Percentiles rank a stretch among this genome's conserved stretches.
Conservation (phyloP, 2,888 invertebrate genomes). For the Hypomecis punctinalis region DNA sequence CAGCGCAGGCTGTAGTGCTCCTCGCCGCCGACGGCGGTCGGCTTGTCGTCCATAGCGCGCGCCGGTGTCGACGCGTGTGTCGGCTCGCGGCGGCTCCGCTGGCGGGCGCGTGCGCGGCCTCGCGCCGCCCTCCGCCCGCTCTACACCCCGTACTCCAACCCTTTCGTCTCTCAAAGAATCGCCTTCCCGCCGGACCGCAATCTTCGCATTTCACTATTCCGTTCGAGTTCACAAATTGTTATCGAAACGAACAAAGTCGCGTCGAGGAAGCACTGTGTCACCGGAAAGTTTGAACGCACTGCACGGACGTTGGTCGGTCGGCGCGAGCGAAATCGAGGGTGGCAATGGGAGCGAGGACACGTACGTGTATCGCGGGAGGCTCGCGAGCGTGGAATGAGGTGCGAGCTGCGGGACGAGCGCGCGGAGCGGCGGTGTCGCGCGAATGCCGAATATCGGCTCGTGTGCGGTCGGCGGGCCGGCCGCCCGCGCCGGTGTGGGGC, state of each 20-base stretch:
- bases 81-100: conserved; percentile 51
- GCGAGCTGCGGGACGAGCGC: conserved; percentile 56
- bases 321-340: conserved; percentile 53
- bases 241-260: conserved; percentile 31
- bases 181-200: conserved; percentile 68
- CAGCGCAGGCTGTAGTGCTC: conserved; percentile 96
- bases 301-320: conserved; percentile 54
- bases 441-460: conserved; percentile 67
- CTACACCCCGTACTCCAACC: conserved; percentile 74
- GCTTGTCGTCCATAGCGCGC: conserved; percentile 81
- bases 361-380: conserved; percentile 71
- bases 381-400: conserved; percentile 68
- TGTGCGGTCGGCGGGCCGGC: conserved; percentile 67
- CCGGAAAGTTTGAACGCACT: conserved; percentile 64
- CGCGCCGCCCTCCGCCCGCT: conserved; percentile 77
- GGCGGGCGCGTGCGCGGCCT: conserved; percentile 75
- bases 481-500: conserved; percentile 63
- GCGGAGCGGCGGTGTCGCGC: conserved; percentile 70
- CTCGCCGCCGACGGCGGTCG: conserved; percentile 77
- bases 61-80: conserved; percentile 72
- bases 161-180: conserved; percentile 75
- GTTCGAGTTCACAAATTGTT: conserved; percentile 43
- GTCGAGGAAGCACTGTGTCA: conserved; percentile 58
- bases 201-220: conserved; percentile 68
- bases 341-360: conserved; percentile 53